Conservation (phyloP, 2,888 invertebrate genomes). For the Ormyrus rosae region DNA sequence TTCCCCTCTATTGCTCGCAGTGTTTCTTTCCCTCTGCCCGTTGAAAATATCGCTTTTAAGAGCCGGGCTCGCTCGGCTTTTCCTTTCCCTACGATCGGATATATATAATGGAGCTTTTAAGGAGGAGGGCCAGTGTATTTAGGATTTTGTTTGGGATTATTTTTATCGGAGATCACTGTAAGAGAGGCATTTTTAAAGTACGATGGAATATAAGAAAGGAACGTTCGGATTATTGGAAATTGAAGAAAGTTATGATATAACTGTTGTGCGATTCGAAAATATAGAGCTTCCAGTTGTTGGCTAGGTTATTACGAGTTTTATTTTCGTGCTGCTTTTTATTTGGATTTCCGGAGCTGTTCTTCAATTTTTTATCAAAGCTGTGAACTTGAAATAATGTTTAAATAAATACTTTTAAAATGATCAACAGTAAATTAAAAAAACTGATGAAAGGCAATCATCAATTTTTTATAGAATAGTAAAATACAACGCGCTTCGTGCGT, state of each 20-base stretch:
- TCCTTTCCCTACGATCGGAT: background rate
- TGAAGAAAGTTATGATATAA: background rate
- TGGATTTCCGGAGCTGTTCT: no score
- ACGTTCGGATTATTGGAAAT: background rate
- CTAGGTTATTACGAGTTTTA: no score
- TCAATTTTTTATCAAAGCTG: no score
- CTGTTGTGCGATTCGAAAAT: no score
- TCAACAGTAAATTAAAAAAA: no score
- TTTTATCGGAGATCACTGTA: slow-evolving; percentile 15
- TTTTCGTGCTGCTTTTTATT: no score
- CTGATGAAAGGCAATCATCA: no score
- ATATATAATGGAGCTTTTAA: slow-evolving; percentile 35
- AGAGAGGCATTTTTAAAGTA: background rate
- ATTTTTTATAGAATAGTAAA: no score
- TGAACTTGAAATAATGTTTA: no score
- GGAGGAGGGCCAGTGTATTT: background rate
- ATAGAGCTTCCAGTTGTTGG: no score
- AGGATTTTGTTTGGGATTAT: slow-evolving; percentile 23
- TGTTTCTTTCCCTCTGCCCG: background rate
- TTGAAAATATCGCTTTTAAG: slow-evolving; percentile 33
- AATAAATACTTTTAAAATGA: no score
- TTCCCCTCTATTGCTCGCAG: background rate
- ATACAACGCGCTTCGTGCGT: no score
- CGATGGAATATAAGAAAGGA: background rate
- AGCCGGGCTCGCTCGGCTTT: background rate